Percentiles rank a stretch among this genome's conserved stretches.
Evolutionary conservation across 2,797 vertebrate genomes (phyloP).

Genomic region (Hydrolagus colliei): DNA sequence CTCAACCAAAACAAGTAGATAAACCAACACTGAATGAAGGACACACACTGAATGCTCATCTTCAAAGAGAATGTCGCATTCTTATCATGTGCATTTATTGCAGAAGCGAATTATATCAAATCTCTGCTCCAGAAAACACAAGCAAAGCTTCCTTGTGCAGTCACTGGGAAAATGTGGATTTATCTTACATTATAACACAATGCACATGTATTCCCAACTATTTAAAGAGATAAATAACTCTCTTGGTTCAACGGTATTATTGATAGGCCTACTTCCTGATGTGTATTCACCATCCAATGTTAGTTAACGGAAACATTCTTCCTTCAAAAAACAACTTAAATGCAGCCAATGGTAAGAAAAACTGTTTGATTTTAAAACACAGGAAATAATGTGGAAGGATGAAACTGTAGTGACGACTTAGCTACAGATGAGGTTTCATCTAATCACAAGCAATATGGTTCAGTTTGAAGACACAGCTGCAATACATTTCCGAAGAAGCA

Average conservation of each 20-base stretch:
- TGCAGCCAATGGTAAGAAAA: background rate
- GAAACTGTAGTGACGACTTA: background rate
- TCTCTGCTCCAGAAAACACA: background rate
- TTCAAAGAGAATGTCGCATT: background rate
- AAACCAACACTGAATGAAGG: background rate
- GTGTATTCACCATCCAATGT: background rate
- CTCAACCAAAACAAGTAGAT: no score
- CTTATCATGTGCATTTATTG: background rate
- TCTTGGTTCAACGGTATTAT: background rate
- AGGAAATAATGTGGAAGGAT: background rate
- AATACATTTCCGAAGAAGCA: background rate
- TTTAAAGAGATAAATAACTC: no score
- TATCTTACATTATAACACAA: background rate
- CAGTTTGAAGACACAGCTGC: slow-evolving; percentile 16
- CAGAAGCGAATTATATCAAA: background rate
- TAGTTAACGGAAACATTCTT: background rate
- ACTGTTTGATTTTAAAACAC: background rate
- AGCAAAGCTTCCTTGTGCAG: background rate
- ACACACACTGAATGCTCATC: background rate
- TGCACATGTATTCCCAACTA: background rate
- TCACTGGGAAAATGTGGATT: background rate
- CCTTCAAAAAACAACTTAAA: no score
- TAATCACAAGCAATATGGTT: background rate
- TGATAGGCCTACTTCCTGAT: background rate
- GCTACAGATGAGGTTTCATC: background rate